Evolutionary conservation across 2,113 vertebrate species (phyloP), one percentile per base, ranked within the genome.

Genomic region (Ornithorhynchus anatinus): DNA sequence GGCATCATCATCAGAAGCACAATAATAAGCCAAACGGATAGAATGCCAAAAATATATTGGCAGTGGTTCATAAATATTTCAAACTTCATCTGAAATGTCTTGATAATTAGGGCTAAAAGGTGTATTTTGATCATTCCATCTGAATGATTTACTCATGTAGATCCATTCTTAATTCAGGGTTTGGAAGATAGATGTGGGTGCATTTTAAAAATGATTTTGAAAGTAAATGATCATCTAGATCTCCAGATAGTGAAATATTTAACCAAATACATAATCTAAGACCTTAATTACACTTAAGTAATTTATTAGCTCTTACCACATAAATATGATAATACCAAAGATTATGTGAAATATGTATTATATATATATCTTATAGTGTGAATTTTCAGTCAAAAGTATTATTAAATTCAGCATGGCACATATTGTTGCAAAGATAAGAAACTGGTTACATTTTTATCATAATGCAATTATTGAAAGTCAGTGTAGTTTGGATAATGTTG

Each of bases 241-340:
- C 29, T 69, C 15, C 22, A 48, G 36, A 70, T 71, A 77, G 61
- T 36, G 39, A 79, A 77, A 74, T 77, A 70, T 68, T 76, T 72
- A 72, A 63, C 17, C 20, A 61, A n/a, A 5, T 38, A 5, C 57
- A 64, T 69, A 45, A 51, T 61, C 7, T 43, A 40, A 17, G 45
- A 58, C 17, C 32, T 42, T 37, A 72, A 68, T 69, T 27, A 44
- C 19, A 15, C 14, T 37, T 8, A 50, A 45, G 10, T 72, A 63
- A 17, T 19, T 75, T 72, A 58, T 25, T 45, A 58, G 19, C 27
- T 52, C n/a, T 76, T 6, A 23, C 36, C 20, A 47, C 31, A 14
- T 1, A 48, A 64, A 72, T 52, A 52, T 52, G 31, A 51, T 51
- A 62, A 64, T 52, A 45, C 44, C 51, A 39, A 19, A 23, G 51